These are phyloP conservation scores for Cataglyphis rosenhaueri DNA, from an alignment of 2,888 invertebrate genomes.

Conservation along the genomic window DNA sequence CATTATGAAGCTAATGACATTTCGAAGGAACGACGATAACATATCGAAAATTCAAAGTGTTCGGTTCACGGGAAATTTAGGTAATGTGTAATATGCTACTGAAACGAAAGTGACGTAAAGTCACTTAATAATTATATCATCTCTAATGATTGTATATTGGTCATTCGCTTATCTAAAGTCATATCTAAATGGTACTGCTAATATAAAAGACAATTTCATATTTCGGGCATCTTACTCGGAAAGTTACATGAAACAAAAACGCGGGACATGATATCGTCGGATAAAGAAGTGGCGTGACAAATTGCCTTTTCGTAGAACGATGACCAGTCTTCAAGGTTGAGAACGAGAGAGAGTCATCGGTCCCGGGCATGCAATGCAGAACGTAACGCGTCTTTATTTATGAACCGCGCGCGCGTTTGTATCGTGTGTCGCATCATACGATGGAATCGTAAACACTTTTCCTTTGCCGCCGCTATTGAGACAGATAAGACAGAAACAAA, in stretches of 20 bases:
- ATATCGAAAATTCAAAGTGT: neutral
- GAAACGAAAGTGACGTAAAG: neutral
- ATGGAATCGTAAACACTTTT: constrained; percentile 47
- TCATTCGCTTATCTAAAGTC: neutral
- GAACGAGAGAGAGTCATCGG: constrained; percentile 53
- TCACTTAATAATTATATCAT: neutral
- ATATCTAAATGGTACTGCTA: too few species aligned
- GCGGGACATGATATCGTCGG: constrained; percentile 14
- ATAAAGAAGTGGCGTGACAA: constrained; percentile 46
- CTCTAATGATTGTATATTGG: neutral
- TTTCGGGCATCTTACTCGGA: constrained; percentile 57
- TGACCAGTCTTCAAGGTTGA: constrained; percentile 55
- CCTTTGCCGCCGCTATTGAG: neutral
- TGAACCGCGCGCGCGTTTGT: neutral
- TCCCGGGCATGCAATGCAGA: constrained; percentile 42
- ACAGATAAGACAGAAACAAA: neutral
- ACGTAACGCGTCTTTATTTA: constrained; percentile 61
- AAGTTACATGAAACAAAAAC: constrained; percentile 31
- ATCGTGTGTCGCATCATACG: constrained; percentile 2
- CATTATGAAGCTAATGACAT: constrained; percentile 8
- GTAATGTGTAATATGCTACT: neutral
- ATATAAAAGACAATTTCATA: constrained; percentile 34
- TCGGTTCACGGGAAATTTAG: neutral
- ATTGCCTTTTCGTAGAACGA: constrained; percentile 55
- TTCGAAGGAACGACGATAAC: neutral